phyloP scores from a whole-genome alignment of 2,113 vertebrate species.

The Uropsilus gracilis region DNA sequence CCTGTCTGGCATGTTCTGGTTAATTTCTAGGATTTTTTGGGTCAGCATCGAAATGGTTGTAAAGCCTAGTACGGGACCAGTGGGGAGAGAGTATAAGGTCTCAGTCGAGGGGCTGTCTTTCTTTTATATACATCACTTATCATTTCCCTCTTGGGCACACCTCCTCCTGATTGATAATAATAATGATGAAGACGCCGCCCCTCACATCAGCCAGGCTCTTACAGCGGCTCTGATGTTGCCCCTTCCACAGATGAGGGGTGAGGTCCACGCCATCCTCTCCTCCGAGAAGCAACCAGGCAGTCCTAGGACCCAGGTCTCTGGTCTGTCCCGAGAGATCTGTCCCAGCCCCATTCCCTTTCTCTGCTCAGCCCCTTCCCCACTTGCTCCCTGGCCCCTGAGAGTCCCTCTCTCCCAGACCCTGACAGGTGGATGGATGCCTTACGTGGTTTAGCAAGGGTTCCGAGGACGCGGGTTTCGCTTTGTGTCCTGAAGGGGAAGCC shows the following conservation, averaged over 20 bases:
- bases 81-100: background rate
- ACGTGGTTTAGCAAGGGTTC: background rate
- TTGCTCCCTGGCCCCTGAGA: background rate
- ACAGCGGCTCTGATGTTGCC: background rate
- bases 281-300: background rate
- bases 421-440: slow-evolving; percentile 49
- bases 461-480: background rate
- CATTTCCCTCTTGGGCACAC: background rate
- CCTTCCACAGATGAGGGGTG: background rate
- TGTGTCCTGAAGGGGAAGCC: slow-evolving; percentile 11
- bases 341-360: background rate
- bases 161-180: background rate
- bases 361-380: background rate
- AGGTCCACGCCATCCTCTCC: background rate
- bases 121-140: background rate
- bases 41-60: slow-evolving; percentile 1
- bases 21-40: slow-evolving; percentile 39
- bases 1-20: background rate
- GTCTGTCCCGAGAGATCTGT: background rate
- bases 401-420: slow-evolving; percentile 25
- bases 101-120: background rate
- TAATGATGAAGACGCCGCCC: background rate
- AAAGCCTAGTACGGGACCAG: background rate
- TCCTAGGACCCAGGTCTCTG: background rate
- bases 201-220: background rate